A percentile compares a stretch with the other conserved stretches of the same genome.
Evolutionary conservation across 2,797 vertebrate species (phyloP).

Genomic region (Loris lydekkerianus): DNA sequence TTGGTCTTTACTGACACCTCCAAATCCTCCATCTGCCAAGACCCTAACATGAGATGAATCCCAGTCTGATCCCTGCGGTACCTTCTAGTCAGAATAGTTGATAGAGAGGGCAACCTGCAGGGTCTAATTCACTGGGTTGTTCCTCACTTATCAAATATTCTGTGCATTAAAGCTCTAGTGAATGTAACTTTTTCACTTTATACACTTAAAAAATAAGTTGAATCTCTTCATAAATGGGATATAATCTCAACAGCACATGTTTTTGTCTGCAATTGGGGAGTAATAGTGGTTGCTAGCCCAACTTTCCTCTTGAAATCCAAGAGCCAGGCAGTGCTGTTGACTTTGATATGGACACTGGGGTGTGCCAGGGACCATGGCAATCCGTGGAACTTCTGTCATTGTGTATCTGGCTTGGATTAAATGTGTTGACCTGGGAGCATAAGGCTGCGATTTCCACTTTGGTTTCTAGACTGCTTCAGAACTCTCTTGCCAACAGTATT

Average conservation of each 20-base stretch:
- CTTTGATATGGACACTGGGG: conserved; percentile 38
- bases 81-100: conserved; percentile 68
- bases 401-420: conserved; percentile 59
- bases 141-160: conserved; percentile 9
- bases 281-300: background rate
- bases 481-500: conserved; percentile 45
- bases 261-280: background rate
- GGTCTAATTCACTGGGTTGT: background rate
- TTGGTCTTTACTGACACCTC: conserved; percentile 84
- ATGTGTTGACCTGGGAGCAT: conserved; percentile 65
- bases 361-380: conserved; percentile 62
- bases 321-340: conserved; percentile 17
- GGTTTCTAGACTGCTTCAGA: conserved; percentile 19
- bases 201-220: conserved; percentile 33
- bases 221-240: background rate
- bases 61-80: conserved; percentile 81
- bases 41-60: conserved; percentile 86
- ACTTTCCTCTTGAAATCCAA: background rate
- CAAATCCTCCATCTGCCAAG: conserved; percentile 86
- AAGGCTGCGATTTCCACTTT: conserved; percentile 43
- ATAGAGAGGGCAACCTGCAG: background rate
- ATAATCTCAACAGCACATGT: background rate
- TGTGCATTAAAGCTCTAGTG: conserved; percentile 5
- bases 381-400: conserved; percentile 50
- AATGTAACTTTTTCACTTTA: conserved; percentile 26